Conservation (phyloP, 2,113 vertebrate genomes). For the Siphamia tubifer region DNA sequence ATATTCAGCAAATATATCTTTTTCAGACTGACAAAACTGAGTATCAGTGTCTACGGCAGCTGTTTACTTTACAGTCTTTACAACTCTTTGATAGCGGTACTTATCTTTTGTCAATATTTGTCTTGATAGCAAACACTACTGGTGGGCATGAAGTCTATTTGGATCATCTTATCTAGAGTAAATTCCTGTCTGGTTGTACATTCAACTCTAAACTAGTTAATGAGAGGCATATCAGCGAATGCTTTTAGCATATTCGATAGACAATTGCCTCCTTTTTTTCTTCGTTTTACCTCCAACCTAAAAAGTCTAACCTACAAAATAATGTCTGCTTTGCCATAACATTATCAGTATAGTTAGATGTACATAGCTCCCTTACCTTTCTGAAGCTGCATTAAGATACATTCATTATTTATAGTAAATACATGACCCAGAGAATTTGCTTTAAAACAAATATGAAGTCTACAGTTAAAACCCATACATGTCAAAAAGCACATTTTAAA, state of each 20-base stretch:
- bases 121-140: slow-evolving; percentile 33
- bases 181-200: neutral
- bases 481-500: neutral
- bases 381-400: neutral
- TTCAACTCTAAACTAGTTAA: neutral
- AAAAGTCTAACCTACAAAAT: too few relatives aligned
- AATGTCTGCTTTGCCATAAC: too few relatives aligned
- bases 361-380: too few relatives aligned
- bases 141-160: neutral
- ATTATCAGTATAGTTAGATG: too few relatives aligned
- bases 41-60: too few relatives aligned
- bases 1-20: too few relatives aligned
- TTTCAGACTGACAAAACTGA: too few relatives aligned
- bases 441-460: neutral
- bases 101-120: slow-evolving; percentile 69
- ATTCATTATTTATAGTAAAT: neutral
- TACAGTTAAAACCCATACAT: neutral
- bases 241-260: neutral
- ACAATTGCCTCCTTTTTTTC: too few relatives aligned
- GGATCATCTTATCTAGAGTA: slow-evolving; percentile 6
- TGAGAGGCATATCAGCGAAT: neutral
- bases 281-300: too few relatives aligned
- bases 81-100: neutral
- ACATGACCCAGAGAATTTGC: neutral
- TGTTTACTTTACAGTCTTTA: slow-evolving; percentile 28